These are phyloP conservation scores for Sminthurinus aureus DNA, from an alignment of 2,888 invertebrate species.

Conservation along the genomic window DNA sequence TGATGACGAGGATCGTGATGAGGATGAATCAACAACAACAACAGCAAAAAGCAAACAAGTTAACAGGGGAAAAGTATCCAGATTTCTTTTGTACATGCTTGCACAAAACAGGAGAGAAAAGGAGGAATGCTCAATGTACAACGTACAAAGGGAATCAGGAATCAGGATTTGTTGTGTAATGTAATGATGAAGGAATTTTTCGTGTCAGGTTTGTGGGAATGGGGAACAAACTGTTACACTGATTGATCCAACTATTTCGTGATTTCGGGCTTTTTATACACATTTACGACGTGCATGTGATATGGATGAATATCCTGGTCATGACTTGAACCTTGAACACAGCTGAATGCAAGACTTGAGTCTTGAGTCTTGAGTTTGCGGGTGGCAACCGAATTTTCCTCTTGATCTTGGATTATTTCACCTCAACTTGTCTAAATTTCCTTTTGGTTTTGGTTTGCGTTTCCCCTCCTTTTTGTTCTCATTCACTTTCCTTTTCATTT, in stretches of 20 bases:
- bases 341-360: too few species aligned
- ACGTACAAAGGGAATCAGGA: neutral
- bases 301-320: too few species aligned
- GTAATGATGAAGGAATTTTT: constrained; percentile 45
- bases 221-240: constrained; percentile 49
- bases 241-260: constrained; percentile 50
- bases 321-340: too few species aligned
- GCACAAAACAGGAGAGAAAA: neutral
- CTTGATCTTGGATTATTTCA: neutral
- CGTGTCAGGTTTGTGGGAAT: constrained; percentile 42
- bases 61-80: too few species aligned
- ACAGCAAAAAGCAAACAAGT: too few species aligned
- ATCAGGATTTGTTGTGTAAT: neutral
- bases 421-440: neutral
- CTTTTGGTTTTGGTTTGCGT: neutral
- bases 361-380: constrained; percentile 5
- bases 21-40: too few species aligned
- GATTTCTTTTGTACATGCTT: neutral
- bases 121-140: neutral
- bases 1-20: too few species aligned
- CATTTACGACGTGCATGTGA: too few species aligned
- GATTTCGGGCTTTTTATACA: constrained; percentile 38
- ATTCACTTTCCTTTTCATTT: constrained; percentile 18
- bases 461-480: neutral
- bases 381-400: constrained; percentile 30